Percentiles rank a stretch among this genome's conserved stretches.
phyloP scores from a whole-genome alignment of 2,888 invertebrate genomes.

The Ichneumon xanthorius region DNA sequence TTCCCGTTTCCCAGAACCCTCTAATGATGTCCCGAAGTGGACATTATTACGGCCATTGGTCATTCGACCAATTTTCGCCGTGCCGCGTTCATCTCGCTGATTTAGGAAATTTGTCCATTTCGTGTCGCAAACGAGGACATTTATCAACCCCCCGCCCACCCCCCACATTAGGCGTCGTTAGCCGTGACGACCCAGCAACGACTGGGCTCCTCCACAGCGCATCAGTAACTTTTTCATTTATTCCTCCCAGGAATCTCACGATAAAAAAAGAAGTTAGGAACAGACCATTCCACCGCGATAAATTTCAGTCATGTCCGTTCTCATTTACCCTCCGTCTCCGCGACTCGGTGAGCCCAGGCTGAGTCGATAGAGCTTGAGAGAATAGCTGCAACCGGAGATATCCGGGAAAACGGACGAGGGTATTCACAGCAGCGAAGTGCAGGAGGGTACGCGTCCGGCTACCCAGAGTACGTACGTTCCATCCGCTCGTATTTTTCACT shows the following conservation, averaged over 20 bases:
- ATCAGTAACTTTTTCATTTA: slow-evolving; percentile 36
- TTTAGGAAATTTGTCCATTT: not conserved
- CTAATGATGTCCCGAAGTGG: too few relatives aligned
- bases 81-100: too few relatives aligned
- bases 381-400: slow-evolving; percentile 26
- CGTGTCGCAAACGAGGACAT: not conserved
- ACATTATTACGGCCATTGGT: too few relatives aligned
- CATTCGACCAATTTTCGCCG: too few relatives aligned
- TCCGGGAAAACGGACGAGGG: slow-evolving; percentile 24
- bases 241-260: slow-evolving; percentile 14
- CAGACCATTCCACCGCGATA: slow-evolving; percentile 38
- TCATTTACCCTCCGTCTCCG: slow-evolving; percentile 38
- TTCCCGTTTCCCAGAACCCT: too few relatives aligned
- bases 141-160: not conserved
- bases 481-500: slow-evolving; percentile 49
- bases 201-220: not conserved
- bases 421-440: slow-evolving; percentile 22
- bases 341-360: not conserved
- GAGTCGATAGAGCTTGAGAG: slow-evolving; percentile 41
- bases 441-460: not conserved
- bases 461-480: not conserved
- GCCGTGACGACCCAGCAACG: not conserved
- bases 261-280: not conserved
- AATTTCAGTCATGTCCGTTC: slow-evolving; percentile 52
- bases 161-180: slow-evolving; percentile 2